Base-by-base conservation (phyloP, 2,797 vertebrate genomes). In the Cyprinella venusta region DNA sequence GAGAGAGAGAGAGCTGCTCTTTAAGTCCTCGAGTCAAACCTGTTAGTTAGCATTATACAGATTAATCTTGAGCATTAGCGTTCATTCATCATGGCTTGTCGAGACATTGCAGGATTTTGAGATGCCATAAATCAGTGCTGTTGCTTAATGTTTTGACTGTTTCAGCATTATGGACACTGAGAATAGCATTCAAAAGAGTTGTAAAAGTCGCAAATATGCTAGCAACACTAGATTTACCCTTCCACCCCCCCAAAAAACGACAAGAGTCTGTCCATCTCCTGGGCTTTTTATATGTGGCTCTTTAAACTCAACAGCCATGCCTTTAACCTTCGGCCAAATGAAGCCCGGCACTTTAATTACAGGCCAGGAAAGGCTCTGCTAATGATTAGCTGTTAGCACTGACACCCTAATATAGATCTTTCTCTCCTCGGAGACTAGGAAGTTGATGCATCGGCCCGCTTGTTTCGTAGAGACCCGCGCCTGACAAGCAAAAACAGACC, bases 311-410 rank as follows among this genome's bases (percentile, higher is more conserved):
- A 88, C 86, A 87, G 88, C 84, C 76, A 78, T 78, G 81, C 72
- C 81, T 83, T 65, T 92, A 91, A 93, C 88, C 92, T 89, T 86
- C 67, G 72, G 85, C 82, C 92, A 91, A 93, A 92, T 91, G 45
- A 92, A 94, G 87, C 88, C 86, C 79, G 85, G 86, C 89, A 84
- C 91, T 93, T 92, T 91, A 93, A 92, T 93, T 91, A 91, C 86
- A 88, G 87, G 24, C n/a, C 85, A 80, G 78, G 84, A 89, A 88
- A 88, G 90, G 90, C 88, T 88, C 83, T 45, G 83, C 83, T 89
- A 92, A 92, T 92, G 92, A 93, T 92, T 92, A 92, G 81, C 88
- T 90, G 91, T 90, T 91, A 88, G 89, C 83, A 79, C 83, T 90
- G 92, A 88, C 92, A 91, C 86, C 87, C 67, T 61, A 74, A 89